phyloP scores from a whole-genome alignment of 2,888 invertebrate genomes.

The Hirtodrosophila histrioides region DNA sequence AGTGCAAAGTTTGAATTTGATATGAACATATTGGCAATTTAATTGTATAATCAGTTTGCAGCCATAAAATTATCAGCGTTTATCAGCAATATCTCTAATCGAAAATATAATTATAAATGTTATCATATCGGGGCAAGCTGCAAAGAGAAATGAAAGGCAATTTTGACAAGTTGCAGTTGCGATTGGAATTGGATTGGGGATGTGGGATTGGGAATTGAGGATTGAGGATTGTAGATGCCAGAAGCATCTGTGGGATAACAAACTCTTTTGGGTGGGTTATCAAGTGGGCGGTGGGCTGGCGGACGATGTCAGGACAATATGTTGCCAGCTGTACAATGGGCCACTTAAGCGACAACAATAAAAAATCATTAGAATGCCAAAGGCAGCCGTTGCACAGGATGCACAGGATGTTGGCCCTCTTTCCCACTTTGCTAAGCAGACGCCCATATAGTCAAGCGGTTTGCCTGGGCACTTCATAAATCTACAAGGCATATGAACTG shows the following conservation, averaged over 20 bases:
- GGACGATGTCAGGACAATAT: constrained; percentile 57
- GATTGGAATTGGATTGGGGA: constrained; percentile 2
- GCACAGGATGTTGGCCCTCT: constrained; percentile 40
- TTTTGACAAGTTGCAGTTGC: constrained; percentile 29
- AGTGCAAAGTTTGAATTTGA: too few relatives aligned
- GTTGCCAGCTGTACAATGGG: constrained; percentile 77
- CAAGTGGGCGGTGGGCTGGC: constrained; percentile 34
- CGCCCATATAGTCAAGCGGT: constrained; percentile 42
- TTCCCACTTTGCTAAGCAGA: constrained; percentile 3
- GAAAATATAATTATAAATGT: constrained; percentile 23
- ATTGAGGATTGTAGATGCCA: constrained; percentile 1
- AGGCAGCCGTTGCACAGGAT: constrained; percentile 47
- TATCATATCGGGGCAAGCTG: constrained; percentile 13
- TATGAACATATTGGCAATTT: too few relatives aligned
- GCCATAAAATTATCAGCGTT: too few relatives aligned
- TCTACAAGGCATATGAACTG: constrained; percentile 78
- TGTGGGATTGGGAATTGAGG: too few relatives aligned
- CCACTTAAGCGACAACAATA: constrained; percentile 77
- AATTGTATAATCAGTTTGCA: background rate
- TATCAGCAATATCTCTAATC: constrained; percentile 6
- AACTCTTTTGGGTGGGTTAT: constrained; percentile 11
- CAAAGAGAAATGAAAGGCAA: constrained; percentile 11
- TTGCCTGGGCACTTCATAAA: constrained; percentile 71
- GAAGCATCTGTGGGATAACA: constrained; percentile 17
- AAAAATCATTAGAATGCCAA: constrained; percentile 77